phyloP scores from a whole-genome alignment of 2,797 vertebrate genomes.

The Tamandua tetradactyla region DNA sequence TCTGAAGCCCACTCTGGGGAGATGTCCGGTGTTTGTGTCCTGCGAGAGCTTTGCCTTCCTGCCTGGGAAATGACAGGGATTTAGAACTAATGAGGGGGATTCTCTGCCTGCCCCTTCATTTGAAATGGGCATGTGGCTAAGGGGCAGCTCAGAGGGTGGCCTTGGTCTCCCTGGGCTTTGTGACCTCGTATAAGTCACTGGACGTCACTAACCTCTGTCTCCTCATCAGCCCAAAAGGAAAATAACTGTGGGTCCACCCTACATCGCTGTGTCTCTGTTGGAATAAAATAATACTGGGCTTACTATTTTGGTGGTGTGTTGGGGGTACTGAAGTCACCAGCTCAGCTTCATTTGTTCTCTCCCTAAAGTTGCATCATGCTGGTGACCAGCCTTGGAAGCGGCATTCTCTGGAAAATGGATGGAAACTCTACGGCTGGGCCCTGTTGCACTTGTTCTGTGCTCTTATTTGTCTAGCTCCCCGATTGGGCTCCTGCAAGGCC shows the following conservation, averaged over 20 bases:
- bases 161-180: rapidly evolving
- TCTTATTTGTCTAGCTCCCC: background rate
- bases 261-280: background rate
- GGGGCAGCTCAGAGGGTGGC: rapidly evolving
- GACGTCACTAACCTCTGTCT: background rate
- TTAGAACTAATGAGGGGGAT: background rate
- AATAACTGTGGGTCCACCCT: background rate
- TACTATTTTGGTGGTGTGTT: background rate
- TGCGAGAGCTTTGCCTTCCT: rapidly evolving
- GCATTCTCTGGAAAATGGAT: background rate
- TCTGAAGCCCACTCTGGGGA: rapidly evolving
- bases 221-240: background rate
- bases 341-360: background rate
- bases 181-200: rapidly evolving
- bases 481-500: background rate
- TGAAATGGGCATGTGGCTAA: background rate
- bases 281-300: background rate
- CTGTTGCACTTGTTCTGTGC: rapidly evolving
- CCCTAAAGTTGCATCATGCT: background rate
- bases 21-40: background rate
- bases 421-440: background rate
- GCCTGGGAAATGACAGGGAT: background rate
- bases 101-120: rapidly evolving
- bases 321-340: background rate
- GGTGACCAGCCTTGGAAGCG: background rate